These are phyloP conservation scores for Papilio polytes DNA, from an alignment of 1,140 invertebrate species.

Conservation along the genomic window DNA sequence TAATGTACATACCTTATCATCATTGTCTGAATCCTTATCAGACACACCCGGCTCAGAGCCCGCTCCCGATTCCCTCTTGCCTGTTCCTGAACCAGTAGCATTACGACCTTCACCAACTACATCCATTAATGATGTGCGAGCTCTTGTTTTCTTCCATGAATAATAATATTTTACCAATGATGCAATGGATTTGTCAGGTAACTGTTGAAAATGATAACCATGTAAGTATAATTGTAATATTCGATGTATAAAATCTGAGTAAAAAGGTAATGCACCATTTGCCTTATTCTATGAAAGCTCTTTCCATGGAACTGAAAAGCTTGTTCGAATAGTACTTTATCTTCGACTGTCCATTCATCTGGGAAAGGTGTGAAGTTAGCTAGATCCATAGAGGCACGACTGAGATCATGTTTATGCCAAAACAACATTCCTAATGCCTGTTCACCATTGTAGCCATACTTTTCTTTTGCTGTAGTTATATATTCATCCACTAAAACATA, in stretches of 20 bases:
- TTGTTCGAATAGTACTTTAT: slow-evolving; percentile 99
- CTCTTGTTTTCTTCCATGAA: slow-evolving; percentile 98
- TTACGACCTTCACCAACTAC: slow-evolving; percentile 83
- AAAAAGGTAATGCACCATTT: slow-evolving; percentile 91
- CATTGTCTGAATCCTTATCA: slow-evolving; percentile 94
- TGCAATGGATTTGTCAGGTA: slow-evolving; percentile 98
- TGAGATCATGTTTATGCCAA: slow-evolving; percentile 99
- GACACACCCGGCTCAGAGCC: slow-evolving; percentile 92
- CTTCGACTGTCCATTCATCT: slow-evolving; percentile 99
- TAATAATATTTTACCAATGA: slow-evolving; percentile 99
- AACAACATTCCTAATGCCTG: slow-evolving; percentile 99
- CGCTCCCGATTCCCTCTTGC: slow-evolving; percentile 86
- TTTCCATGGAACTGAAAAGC: slow-evolving; percentile 99
- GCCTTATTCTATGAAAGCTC: slow-evolving; percentile 97
- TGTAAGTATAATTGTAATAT: slow-evolving; percentile 33
- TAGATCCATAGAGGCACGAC: slow-evolving; percentile 95
- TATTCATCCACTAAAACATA: slow-evolving; percentile 93
- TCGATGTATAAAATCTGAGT: slow-evolving; percentile 25
- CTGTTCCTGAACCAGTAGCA: slow-evolving; percentile 83
- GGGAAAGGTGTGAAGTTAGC: slow-evolving; percentile 99
- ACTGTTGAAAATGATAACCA: slow-evolving; percentile 54
- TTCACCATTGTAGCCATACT: slow-evolving; percentile 98
- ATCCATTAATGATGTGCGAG: slow-evolving; percentile 97
- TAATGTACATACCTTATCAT: slow-evolving; percentile 91
- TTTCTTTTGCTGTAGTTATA: slow-evolving; percentile 97